Evolutionary conservation across 2,888 invertebrate genomes (phyloP).

Genomic region (Cheilosia soror): DNA sequence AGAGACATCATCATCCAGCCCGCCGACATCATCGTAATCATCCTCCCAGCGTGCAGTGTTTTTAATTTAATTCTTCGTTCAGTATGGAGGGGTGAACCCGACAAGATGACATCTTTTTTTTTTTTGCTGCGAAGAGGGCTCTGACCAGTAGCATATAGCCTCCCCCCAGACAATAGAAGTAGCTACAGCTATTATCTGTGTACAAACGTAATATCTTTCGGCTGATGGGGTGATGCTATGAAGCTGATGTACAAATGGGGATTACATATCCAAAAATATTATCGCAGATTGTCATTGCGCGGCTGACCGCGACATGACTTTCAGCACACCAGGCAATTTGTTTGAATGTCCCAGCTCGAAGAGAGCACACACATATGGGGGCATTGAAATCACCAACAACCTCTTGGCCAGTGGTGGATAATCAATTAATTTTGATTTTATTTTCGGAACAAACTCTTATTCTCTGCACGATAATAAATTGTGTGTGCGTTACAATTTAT

Average conservation of each 20-base stretch:
- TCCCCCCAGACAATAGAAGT: conserved; percentile 59
- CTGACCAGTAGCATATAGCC: conserved; percentile 60
- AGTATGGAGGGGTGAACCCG: conserved; percentile 57
- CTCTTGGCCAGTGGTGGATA: conserved; percentile 60
- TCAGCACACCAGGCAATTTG: conserved; percentile 62
- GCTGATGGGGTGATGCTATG: conserved; percentile 13
- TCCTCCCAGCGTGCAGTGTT: conserved; percentile 33
- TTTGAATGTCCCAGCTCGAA: neutral
- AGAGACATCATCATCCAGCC: conserved; percentile 41
- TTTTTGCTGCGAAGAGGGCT: conserved; percentile 45
- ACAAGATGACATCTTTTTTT: conserved; percentile 66
- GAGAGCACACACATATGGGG: conserved; percentile 25
- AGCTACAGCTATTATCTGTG: conserved; percentile 11
- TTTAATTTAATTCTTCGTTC: conserved; percentile 62
- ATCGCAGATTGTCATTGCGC: conserved; percentile 44
- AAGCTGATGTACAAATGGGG: conserved; percentile 36
- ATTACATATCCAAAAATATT: conserved; percentile 54
- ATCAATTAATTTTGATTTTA: conserved; percentile 75
- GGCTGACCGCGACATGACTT: conserved; percentile 70
- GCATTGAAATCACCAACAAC: conserved; percentile 67
- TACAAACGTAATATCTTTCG: conserved; percentile 11
- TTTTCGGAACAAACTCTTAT: conserved; percentile 72
- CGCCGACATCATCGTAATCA: conserved; percentile 48
- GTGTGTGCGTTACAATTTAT: conserved; percentile 3
- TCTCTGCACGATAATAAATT: conserved; percentile 20